Base-by-base conservation (phyloP, 2,888 invertebrate species). In the Campoplex nolae region DNA sequence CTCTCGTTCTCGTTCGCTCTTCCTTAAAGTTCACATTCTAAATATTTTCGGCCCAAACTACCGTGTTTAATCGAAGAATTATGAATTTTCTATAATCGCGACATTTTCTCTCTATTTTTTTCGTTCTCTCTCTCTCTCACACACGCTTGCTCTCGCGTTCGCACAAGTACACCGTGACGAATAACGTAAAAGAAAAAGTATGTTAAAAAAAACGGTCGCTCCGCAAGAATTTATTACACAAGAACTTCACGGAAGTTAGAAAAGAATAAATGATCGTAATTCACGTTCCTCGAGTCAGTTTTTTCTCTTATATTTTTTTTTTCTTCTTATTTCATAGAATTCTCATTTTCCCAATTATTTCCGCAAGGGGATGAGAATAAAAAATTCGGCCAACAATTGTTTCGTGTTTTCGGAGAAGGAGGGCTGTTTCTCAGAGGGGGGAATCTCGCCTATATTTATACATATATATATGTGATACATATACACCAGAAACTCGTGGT, bases 161-260 rank as follows among this genome's bases (percentile, higher is more conserved):
- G 56, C 68, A 38, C 65, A 23, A 45, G 51, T 67, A 75, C 48
- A 62, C 16, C 38, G 16, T 45, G 48, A 32, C 45, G 32, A 35
- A 54, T 13, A 73, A 80, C 45, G 6, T 18, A 71, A 71, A 13
- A 35, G 18, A 58, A 48, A 83, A 76, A 83, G 48, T 62, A 62
- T 62, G 0, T 32, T 62, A 16, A 28, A 62, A 48, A 68, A 45
- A 35, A 4, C 38, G 38, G 23, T 32, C 32, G 82, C 82, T 76
- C 51, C 45, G 82, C 82, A 91, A 91, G 88, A 88, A 90, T 89
- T 90, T 84, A 32, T 54, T 67, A 84, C 80, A 48, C 78, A 78
- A 70, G 89, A 92, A 92, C 92, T 92, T 92, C 91, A 92, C 90
- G 91, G 92, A 92, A 92, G 92, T 92, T 89, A 89, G 87, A 91